Conservation (phyloP, 2,888 invertebrate genomes). For the Liodrosophila aerea region DNA sequence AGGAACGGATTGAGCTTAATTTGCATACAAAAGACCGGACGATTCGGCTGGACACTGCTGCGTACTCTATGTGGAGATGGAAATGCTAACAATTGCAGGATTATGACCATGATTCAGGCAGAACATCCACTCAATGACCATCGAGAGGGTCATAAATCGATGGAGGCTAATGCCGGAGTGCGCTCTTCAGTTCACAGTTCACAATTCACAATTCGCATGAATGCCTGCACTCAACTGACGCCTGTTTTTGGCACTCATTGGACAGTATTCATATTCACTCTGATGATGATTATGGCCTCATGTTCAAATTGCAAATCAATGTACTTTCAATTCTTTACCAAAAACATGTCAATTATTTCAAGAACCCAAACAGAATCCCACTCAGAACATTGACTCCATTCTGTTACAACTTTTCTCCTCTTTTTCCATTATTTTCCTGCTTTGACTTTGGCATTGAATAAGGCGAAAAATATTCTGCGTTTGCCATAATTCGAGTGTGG, state of each 20-base stretch:
- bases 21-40: constrained; percentile 33
- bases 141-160: constrained; percentile 58
- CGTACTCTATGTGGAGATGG: constrained; percentile 6
- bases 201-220: constrained; percentile 5
- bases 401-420: constrained; percentile 6
- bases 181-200: constrained; percentile 44
- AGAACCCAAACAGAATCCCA: constrained; percentile 3
- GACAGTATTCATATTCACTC: constrained; percentile 8
- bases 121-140: constrained; percentile 15
- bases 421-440: neutral
- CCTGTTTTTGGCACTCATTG: constrained; percentile 65
- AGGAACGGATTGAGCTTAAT: constrained; percentile 18
- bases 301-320: constrained; percentile 35
- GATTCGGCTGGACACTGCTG: constrained; percentile 2
- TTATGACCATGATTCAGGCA: constrained; percentile 26
- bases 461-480: constrained; percentile 31
- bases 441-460: constrained; percentile 30
- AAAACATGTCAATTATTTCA: constrained; percentile 25
- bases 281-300: neutral
- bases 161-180: constrained; percentile 59
- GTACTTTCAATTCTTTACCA: constrained; percentile 9
- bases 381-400: neutral
- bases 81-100: constrained; percentile 47
- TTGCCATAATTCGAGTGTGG: constrained; percentile 23
- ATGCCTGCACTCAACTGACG: constrained; percentile 22